Base-by-base conservation (phyloP, 2,888 invertebrate genomes). In the Netelia melanura region DNA sequence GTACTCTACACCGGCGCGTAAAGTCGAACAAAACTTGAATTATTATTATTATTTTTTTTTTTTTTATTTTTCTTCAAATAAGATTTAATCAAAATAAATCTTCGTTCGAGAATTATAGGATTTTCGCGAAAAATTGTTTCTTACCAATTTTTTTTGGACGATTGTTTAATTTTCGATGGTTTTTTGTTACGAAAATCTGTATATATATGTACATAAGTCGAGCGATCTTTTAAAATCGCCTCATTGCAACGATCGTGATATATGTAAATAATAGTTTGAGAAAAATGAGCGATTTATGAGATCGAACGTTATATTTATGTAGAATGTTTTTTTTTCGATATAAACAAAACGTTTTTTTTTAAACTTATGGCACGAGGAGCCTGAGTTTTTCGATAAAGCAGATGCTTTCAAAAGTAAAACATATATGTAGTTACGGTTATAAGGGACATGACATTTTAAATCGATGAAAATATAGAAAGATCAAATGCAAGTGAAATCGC, bases 171-270 rank as follows among this genome's bases (percentile, higher is more conserved):
- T 78, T 25, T 48, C 14, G 10, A 1, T 48, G 56, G 62, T 43
- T 74, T 70, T 30, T 10, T 30, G 2, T 54, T 17, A 65, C 54
- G 48, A 77, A 17, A 61, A 17, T 78, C 25, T 77, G 81, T 84
- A 84, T 61, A 81, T 81, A 77, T 65, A n/a, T 84, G 84, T 81
- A 84, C 11, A 81, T 77, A 84, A 23, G 21, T 43, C 44, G 25
- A 23, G 71, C 10, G 65, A 75, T 75, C 52, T 65, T 61, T 71
- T 52, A 3, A 65, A 75, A 65, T 58, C 58, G 68, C 56, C 75
- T 83, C 81, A 52, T 83, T 72, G 78, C 71, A 68, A 67, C 75
- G 78, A 82, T 71, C 81, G 86, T 83, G 86, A 87, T 87, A 87
- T 72, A 76, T 86, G 83, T 86, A 86, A 78, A 85, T 86, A 86